Evolutionary conservation across 1,140 invertebrate species (phyloP).

Genomic region (Brachionus rotundiformis): DNA sequence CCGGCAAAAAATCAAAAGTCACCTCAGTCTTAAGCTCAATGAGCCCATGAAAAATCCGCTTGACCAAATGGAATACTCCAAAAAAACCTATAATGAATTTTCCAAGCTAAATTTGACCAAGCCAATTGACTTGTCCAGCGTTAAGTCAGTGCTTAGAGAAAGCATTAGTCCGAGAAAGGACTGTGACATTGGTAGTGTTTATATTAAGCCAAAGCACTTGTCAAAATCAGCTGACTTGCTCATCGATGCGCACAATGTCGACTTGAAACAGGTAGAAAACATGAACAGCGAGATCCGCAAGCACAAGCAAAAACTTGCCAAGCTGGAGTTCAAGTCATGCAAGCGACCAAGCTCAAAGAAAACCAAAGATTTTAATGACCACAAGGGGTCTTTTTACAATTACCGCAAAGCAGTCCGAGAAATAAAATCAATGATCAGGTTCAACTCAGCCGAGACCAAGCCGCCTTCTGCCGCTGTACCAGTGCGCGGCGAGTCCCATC

Average conservation of each 20-base stretch:
- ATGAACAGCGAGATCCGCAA: background rate
- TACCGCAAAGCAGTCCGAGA: background rate
- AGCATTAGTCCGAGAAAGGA: background rate
- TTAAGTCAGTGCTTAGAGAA: constrained; percentile 16
- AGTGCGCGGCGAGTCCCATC: background rate
- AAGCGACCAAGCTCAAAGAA: background rate
- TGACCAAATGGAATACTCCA: constrained; percentile 34
- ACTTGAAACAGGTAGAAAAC: background rate
- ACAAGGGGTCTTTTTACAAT: constrained; percentile 16
- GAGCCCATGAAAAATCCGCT: constrained; percentile 10
- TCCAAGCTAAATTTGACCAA: constrained; percentile 13
- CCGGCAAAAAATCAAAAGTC: constrained; percentile 7
- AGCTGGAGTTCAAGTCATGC: background rate
- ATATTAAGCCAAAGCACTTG: background rate
- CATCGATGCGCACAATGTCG: constrained; percentile 18
- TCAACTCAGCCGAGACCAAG: background rate
- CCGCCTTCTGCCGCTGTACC: background rate
- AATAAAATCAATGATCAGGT: constrained; percentile 7
- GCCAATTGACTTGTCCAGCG: background rate
- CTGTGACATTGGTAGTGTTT: background rate
- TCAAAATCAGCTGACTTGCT: constrained; percentile 15
- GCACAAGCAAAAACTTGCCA: constrained; percentile 34
- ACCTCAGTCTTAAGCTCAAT: background rate
- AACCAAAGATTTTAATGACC: background rate
- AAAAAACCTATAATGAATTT: constrained; percentile 48